Conservation (phyloP, 2,888 invertebrate species). For the Osmoderma eremita region DNA sequence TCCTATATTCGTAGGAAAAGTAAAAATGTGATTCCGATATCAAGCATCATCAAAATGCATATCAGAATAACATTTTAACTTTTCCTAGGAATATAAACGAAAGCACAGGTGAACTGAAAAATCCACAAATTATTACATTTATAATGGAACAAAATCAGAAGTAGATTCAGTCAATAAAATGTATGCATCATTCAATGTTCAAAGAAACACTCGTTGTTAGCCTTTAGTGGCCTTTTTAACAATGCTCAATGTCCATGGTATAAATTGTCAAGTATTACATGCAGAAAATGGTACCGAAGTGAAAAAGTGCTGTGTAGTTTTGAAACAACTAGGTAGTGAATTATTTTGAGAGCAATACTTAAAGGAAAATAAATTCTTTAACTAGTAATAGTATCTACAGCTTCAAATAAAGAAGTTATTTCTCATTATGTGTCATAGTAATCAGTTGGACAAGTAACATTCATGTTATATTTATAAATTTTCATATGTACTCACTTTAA, state of each 20-base stretch:
- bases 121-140: slow-evolving; percentile 5
- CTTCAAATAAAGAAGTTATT: background rate
- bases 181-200: slow-evolving; percentile 1
- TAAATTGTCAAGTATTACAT: background rate
- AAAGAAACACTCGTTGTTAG: background rate
- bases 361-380: too few species aligned
- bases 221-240: background rate
- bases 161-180: slow-evolving; percentile 1
- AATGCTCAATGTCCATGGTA: background rate
- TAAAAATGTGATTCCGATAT: background rate
- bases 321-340: background rate
- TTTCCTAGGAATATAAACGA: too few species aligned
- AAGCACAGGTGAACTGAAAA: slow-evolving; percentile 5
- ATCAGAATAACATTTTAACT: background rate
- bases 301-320: background rate
- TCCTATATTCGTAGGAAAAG: background rate
- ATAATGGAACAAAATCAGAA: slow-evolving; percentile 7
- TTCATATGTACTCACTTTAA: slow-evolving; percentile 70
- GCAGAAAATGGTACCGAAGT: background rate
- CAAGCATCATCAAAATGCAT: background rate
- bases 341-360: background rate
- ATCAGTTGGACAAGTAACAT: background rate
- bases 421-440: background rate
- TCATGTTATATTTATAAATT: background rate
- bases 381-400: background rate